Percentiles rank a stretch among this genome's conserved stretches.
phyloP scores from a whole-genome alignment of 2,888 invertebrate species.

The Seladonia tumulorum region DNA sequence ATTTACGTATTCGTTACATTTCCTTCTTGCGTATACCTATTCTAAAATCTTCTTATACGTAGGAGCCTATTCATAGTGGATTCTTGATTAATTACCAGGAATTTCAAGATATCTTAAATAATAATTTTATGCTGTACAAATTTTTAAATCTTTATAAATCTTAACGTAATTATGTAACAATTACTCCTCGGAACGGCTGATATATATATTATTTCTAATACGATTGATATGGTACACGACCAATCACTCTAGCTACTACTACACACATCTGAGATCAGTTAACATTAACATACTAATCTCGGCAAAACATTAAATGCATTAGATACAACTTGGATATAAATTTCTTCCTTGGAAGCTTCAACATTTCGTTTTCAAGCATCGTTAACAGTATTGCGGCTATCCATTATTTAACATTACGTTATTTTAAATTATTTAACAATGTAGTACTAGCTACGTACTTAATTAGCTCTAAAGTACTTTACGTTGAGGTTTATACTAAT shows the following conservation, averaged over 20 bases:
- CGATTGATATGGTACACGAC: neutral
- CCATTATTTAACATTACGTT: neutral
- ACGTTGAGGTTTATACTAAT: neutral
- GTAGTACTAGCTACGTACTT: neutral
- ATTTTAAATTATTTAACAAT: neutral
- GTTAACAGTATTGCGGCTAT: constrained; percentile 14
- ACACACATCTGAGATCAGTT: constrained; percentile 15
- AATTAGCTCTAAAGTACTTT: neutral
- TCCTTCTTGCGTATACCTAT: neutral
- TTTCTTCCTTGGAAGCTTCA: constrained; percentile 17
- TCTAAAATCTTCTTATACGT: neutral
- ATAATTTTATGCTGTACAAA: neutral
- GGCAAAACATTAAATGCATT: neutral
- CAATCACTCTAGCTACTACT: neutral
- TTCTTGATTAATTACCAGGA: neutral
- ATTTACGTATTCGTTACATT: constrained; percentile 7
- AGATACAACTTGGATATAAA: constrained; percentile 17
- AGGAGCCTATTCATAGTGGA: neutral
- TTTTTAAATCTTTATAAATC: constrained; percentile 15
- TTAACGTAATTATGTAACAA: neutral
- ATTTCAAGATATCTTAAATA: neutral
- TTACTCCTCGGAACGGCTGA: neutral
- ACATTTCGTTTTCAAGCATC: constrained; percentile 30
- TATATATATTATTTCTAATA: constrained; percentile 10
- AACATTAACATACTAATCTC: constrained; percentile 24